A percentile compares a stretch with the other conserved stretches of the same genome.
Conservation (phyloP, 2,113 vertebrate genomes). For the Colinus virginianus region DNA sequence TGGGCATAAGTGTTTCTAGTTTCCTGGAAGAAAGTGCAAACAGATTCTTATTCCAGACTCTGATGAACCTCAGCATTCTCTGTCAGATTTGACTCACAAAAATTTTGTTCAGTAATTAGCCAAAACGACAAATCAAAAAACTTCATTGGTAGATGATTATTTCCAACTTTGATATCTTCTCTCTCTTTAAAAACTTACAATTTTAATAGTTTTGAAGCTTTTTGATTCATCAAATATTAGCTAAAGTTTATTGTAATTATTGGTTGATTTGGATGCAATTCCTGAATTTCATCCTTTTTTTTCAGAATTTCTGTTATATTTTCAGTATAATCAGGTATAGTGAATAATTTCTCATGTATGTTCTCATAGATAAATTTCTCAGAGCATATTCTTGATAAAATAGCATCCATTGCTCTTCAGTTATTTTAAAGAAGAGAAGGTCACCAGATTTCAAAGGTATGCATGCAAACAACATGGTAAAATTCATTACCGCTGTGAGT, state of each 20-base stretch:
- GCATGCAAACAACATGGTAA: neutral
- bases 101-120: neutral
- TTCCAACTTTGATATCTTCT: neutral
- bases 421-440: neutral
- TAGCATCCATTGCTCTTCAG: neutral
- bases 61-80: neutral
- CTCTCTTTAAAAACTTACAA: neutral
- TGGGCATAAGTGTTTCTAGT: neutral
- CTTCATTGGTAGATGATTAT: neutral
- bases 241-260: neutral
- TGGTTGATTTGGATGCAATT: neutral
- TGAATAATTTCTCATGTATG: neutral
- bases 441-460: neutral
- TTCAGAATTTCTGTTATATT: neutral
- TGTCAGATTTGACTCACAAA: neutral
- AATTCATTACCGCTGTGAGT: neutral
- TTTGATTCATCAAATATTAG: neutral
- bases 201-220: neutral
- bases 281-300: neutral
- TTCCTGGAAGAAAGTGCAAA: neutral
- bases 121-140: neutral
- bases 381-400: neutral
- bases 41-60: neutral
- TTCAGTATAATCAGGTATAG: neutral
- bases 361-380: neutral